A percentile compares a stretch with the other conserved stretches of the same genome.
Conservation (phyloP, 2,113 vertebrate species). For the Scomber colias region DNA sequence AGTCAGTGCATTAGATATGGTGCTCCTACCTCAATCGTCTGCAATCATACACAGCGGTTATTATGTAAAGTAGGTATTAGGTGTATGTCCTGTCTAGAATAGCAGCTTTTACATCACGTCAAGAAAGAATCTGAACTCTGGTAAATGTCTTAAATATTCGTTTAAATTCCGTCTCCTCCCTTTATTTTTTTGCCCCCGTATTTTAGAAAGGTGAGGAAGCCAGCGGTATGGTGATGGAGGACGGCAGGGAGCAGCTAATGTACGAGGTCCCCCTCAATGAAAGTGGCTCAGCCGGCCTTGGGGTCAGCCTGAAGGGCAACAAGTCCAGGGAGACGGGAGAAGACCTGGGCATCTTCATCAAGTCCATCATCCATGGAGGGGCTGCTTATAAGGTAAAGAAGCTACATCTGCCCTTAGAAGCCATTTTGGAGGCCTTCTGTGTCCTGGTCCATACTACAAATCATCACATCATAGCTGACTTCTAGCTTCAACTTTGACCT, state of each 20-base stretch:
- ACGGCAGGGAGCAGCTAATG: conserved; percentile 91
- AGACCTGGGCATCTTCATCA: conserved; percentile 98
- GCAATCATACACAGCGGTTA: conserved; percentile 30
- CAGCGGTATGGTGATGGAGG: conserved; percentile 73
- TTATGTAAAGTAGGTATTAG: conserved; percentile 46
- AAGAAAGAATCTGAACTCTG: not conserved
- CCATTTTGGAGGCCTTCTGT: too few species aligned
- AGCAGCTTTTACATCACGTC: not conserved
- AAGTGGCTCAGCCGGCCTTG: conserved; percentile 94
- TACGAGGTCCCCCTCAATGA: conserved; percentile 96
- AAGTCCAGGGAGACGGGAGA: conserved; percentile 93
- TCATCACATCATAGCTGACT: too few species aligned
- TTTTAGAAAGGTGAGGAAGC: conserved; percentile 76
- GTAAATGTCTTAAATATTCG: not conserved
- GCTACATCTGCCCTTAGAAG: not conserved
- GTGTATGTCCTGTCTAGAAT: conserved; percentile 1
- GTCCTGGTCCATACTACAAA: too few species aligned
- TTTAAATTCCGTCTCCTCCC: not conserved
- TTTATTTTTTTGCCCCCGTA: not conserved
- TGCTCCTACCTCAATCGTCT: conserved; percentile 21
- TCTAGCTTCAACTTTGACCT: too few species aligned
- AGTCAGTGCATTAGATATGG: conserved; percentile 20
- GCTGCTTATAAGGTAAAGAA: conserved; percentile 93
- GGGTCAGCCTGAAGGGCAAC: conserved; percentile 97
- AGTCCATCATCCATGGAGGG: conserved; percentile 96